Percentiles rank a stretch among this genome's conserved stretches.
phyloP scores from a whole-genome alignment of 1,140 invertebrate genomes.

The Druon quercuslanigerum region DNA sequence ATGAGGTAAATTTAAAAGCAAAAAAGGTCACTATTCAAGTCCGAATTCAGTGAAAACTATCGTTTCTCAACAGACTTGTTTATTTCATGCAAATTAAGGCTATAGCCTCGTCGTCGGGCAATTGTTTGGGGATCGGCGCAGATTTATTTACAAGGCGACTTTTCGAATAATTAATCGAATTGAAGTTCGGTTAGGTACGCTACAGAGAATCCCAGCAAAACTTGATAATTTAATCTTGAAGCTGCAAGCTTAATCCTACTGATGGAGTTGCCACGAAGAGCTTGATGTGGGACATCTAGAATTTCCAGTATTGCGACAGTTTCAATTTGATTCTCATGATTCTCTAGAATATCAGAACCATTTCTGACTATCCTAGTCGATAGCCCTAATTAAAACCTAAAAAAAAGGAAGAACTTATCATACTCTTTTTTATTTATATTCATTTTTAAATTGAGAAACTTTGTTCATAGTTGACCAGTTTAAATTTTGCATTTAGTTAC shows the following conservation, averaged over 20 bases:
- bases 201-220: conserved; percentile 46
- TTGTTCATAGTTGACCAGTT: too few relatives aligned
- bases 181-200: conserved; percentile 42
- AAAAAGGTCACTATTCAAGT: background rate
- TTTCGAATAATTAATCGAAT: conserved; percentile 53
- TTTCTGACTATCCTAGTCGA: background rate
- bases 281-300: background rate
- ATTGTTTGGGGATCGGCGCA: conserved; percentile 6
- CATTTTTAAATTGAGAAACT: too few relatives aligned
- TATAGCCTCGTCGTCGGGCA: conserved; percentile 33
- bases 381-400: background rate
- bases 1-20: background rate
- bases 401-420: too few relatives aligned
- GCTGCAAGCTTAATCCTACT: conserved; percentile 47
- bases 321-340: background rate
- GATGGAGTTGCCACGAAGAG: background rate
- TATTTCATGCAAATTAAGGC: conserved; percentile 35
- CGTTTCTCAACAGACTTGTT: background rate
- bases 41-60: background rate
- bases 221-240: conserved; percentile 50
- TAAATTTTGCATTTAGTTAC: too few relatives aligned
- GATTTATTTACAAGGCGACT: conserved; percentile 50
- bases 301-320: background rate
- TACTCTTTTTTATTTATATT: too few relatives aligned
- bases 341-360: background rate